Percentiles rank a stretch among this genome's conserved stretches.
phyloP scores from a whole-genome alignment of 2,797 vertebrate species.

The Trachurus trachurus region DNA sequence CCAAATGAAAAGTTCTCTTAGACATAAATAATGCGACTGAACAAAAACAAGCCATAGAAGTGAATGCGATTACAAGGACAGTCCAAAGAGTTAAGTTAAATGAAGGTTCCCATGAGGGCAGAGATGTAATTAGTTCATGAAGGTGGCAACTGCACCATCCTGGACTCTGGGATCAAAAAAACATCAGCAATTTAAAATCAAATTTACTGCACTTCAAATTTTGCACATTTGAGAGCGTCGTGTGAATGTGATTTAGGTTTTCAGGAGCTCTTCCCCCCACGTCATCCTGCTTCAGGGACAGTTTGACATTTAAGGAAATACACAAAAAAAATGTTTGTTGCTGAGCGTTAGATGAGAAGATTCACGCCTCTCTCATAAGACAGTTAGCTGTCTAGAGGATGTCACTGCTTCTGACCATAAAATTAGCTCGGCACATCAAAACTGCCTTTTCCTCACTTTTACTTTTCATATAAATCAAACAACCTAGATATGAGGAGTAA shows the following conservation, averaged over 20 bases:
- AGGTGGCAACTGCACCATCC: background rate
- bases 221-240: background rate
- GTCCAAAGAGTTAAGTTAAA: background rate
- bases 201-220: background rate
- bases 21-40: background rate
- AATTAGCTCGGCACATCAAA: too few relatives aligned
- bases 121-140: slow-evolving; percentile 7
- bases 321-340: fast-evolving
- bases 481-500: background rate
- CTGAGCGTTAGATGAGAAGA: background rate
- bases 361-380: background rate
- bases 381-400: background rate
- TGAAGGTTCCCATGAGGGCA: slow-evolving; percentile 5
- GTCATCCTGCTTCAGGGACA: background rate
- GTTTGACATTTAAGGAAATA: slow-evolving; percentile 21
- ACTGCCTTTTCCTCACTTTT: background rate
- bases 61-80: slow-evolving; percentile 13
- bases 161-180: slow-evolving; percentile 3
- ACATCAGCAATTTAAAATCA: slow-evolving; percentile 5
- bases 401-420: background rate
- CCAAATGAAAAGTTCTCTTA: slow-evolving; percentile 1
- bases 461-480: background rate
- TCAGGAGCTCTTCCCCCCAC: background rate
- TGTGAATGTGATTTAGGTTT: background rate
- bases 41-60: slow-evolving; percentile 27